These are phyloP conservation scores for Patiria miniata DNA, from an alignment of 35 echinoderm and acorn worm species.

Conservation along the genomic window DNA sequence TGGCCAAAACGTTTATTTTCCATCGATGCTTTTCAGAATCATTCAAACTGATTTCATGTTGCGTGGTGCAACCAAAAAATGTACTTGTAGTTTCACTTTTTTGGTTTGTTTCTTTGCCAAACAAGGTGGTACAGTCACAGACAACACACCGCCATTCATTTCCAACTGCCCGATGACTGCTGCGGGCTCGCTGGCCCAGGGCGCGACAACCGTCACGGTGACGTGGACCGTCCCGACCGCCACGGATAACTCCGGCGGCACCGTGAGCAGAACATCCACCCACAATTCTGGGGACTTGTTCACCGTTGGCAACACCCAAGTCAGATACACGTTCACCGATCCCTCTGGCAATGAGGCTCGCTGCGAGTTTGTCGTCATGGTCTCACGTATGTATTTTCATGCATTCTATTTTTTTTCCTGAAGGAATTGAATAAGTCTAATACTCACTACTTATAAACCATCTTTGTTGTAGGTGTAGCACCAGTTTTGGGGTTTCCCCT, in stretches of 20 bases:
- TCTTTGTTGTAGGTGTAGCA: too few relatives aligned
- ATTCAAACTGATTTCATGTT: too few relatives aligned
- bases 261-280: conserved; percentile 28
- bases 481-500: too few relatives aligned
- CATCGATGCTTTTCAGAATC: too few relatives aligned
- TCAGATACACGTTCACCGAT: conserved; percentile 50
- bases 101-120: too few relatives aligned
- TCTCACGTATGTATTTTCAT: conserved; percentile 14
- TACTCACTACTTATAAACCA: too few relatives aligned
- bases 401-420: too few relatives aligned
- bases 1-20: too few relatives aligned
- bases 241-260: conserved; percentile 45
- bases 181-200: conserved; percentile 34
- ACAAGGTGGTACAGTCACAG: neutral
- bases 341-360: conserved; percentile 12
- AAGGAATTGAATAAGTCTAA: too few relatives aligned
- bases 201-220: conserved; percentile 1
- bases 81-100: too few relatives aligned
- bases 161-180: conserved; percentile 54
- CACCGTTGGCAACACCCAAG: neutral
- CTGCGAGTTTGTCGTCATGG: conserved; percentile 39
- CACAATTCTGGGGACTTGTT: conserved; percentile 37
- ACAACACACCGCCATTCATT: conserved; percentile 60
- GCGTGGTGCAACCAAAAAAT: too few relatives aligned
- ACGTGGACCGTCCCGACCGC: conserved; percentile 67